Conservation (phyloP, 2,888 invertebrate species). For the Frankliniella intonsa region DNA sequence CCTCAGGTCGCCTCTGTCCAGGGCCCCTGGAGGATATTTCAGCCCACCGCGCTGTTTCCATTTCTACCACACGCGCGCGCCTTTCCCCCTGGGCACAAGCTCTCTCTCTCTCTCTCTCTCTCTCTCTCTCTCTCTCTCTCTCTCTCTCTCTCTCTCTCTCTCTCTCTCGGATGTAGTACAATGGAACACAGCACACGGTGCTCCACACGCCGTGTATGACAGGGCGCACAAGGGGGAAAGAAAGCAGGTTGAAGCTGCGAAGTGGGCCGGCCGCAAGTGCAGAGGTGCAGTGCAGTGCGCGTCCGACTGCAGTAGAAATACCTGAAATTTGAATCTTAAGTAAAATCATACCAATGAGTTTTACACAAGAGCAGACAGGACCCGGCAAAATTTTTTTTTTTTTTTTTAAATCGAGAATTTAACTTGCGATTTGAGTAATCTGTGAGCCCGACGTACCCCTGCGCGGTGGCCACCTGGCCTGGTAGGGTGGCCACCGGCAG, state of each 20-base stretch:
- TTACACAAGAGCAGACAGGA: too few relatives aligned
- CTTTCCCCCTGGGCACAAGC: not conserved
- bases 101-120: slow-evolving; percentile 1
- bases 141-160: not conserved
- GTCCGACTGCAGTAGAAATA: too few relatives aligned
- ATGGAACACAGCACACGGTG: slow-evolving; percentile 1
- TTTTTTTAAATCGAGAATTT: too few relatives aligned
- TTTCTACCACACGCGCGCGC: too few relatives aligned
- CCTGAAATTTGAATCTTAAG: too few relatives aligned
- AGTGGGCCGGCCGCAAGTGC: not conserved
- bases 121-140: not conserved
- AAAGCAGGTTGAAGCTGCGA: not conserved
- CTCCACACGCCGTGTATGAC: not conserved
- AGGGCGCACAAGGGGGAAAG: not conserved
- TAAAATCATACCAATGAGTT: too few relatives aligned
- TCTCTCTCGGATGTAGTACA: not conserved
- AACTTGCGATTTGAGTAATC: too few relatives aligned
- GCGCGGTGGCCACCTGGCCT: too few relatives aligned
- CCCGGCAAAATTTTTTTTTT: too few relatives aligned
- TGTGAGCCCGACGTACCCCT: too few relatives aligned
- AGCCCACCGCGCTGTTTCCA: not conserved
- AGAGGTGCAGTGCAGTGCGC: not conserved
- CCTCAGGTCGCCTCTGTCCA: not conserved
- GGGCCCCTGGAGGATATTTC: not conserved
- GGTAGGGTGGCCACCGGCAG: too few relatives aligned